phyloP scores from a whole-genome alignment of 2,113 vertebrate species.

The Petroica traversi region DNA sequence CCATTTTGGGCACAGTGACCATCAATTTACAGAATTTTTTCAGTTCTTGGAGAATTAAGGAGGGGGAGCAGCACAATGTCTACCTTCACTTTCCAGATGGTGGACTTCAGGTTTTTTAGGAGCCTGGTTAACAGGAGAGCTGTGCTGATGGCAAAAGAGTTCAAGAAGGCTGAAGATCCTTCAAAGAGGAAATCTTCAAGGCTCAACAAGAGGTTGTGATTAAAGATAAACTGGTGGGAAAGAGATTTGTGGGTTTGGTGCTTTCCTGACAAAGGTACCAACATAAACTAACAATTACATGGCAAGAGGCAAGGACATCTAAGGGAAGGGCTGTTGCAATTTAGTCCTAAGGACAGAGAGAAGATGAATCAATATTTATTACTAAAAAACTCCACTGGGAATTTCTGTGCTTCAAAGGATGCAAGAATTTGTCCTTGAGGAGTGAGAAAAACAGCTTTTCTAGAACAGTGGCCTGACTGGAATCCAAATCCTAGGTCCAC shows the following conservation, averaged over 20 bases:
- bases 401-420: background rate
- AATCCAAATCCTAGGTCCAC: background rate
- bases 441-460: background rate
- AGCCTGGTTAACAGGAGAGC: background rate
- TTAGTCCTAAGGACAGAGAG: background rate
- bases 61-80: rapidly evolving
- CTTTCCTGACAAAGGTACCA: background rate
- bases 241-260: background rate
- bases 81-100: background rate
- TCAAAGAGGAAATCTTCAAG: background rate
- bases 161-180: background rate
- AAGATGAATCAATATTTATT: constrained; percentile 49
- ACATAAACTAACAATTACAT: background rate
- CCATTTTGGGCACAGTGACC: rapidly evolving
- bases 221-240: background rate
- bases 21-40: background rate
- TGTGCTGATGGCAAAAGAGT: background rate
- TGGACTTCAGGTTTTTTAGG: background rate
- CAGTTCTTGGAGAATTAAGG: background rate
- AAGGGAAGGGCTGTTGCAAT: background rate
- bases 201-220: background rate
- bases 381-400: background rate
- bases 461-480: background rate
- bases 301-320: background rate
- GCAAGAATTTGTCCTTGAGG: constrained; percentile 28